Percentiles rank a stretch among this genome's conserved stretches.
These are phyloP conservation scores for Tyrannus savana DNA, from an alignment of 2,113 vertebrate species.

Conservation along the genomic window DNA sequence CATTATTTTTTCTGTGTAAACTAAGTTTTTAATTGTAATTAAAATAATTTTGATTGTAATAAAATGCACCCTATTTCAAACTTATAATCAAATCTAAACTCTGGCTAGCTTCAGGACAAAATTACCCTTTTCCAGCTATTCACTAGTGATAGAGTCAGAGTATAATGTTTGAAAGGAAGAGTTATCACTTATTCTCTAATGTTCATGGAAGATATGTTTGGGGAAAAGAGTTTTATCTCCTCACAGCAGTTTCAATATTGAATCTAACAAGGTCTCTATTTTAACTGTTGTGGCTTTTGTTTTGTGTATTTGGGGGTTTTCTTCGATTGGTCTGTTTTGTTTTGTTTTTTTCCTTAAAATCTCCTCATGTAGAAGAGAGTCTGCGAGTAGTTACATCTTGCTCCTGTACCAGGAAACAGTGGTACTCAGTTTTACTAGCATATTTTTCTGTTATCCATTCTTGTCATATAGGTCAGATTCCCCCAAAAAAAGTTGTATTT, in stretches of 20 bases:
- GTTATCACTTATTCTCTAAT: background rate
- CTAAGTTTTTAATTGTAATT: background rate
- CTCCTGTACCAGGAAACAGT: background rate
- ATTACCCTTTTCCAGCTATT: background rate
- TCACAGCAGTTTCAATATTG: background rate
- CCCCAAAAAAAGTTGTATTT: background rate
- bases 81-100: background rate
- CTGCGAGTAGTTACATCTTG: background rate
- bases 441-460: background rate
- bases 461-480: background rate
- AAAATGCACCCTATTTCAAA: background rate
- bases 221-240: background rate
- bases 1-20: background rate
- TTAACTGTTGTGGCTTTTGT: fast-evolving
- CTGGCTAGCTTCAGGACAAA: background rate
- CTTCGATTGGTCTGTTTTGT: background rate
- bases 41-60: background rate
- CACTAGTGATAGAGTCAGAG: background rate
- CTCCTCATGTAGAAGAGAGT: background rate
- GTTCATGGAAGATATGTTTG: background rate
- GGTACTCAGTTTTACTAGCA: background rate
- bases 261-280: background rate
- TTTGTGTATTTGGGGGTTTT: background rate
- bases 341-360: background rate
- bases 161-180: background rate